These are phyloP conservation scores for Pachliopta kotzebuea DNA, from an alignment of 2,888 invertebrate species.

Conservation along the genomic window DNA sequence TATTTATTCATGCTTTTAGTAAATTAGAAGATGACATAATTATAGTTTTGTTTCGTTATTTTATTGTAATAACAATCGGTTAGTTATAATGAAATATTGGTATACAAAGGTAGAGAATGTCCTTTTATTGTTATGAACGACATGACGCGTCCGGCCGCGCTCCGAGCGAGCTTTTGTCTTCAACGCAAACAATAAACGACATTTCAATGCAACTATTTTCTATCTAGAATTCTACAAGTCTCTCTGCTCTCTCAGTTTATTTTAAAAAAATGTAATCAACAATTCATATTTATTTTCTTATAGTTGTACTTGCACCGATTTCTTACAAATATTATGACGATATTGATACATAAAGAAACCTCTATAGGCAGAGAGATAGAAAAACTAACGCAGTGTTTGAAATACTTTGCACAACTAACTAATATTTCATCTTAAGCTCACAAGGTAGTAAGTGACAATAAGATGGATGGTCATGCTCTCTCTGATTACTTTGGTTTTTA, in stretches of 20 bases:
- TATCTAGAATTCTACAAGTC: constrained; percentile 1
- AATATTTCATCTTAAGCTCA: too few relatives aligned
- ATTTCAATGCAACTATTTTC: constrained; percentile 7
- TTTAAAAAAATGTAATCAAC: neutral
- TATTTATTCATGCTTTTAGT: too few relatives aligned
- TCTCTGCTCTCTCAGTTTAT: neutral
- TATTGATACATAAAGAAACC: neutral
- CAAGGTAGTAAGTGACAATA: too few relatives aligned
- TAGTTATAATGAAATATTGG: neutral
- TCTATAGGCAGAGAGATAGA: too few relatives aligned
- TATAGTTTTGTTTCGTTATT: too few relatives aligned
- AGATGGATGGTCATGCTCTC: too few relatives aligned
- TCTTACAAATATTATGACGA: neutral
- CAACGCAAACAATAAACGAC: constrained; percentile 16
- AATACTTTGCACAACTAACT: too few relatives aligned
- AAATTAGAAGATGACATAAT: neutral
- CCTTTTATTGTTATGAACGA: constrained; percentile 13
- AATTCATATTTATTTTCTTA: neutral
- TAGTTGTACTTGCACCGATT: neutral
- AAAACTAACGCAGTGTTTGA: too few relatives aligned
- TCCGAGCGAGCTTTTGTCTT: constrained; percentile 22
- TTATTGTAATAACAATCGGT: neutral
- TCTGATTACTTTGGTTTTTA: too few relatives aligned
- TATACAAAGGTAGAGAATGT: constrained; percentile 5
- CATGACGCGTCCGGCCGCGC: constrained; percentile 8